Conservation (phyloP, 2,113 vertebrate genomes). For the Progne subis region DNA sequence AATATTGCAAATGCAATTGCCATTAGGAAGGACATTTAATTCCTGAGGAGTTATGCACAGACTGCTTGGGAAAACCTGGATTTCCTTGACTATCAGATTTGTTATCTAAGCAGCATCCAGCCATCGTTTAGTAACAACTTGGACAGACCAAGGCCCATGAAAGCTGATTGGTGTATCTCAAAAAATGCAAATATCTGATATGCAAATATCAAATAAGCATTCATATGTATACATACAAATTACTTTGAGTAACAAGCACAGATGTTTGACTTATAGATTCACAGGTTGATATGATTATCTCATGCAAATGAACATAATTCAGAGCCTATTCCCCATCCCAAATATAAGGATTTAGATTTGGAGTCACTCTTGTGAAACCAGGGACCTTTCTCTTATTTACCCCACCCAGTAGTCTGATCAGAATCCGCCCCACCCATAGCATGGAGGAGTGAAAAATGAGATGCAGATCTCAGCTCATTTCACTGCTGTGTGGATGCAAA, state of each 20-base stretch:
- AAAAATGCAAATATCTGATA: neutral
- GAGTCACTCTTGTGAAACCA: neutral
- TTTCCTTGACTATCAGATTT: neutral
- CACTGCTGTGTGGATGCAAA: neutral
- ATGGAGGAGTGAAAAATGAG: neutral
- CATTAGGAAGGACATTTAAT: neutral
- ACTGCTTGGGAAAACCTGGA: neutral
- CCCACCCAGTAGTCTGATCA: accelerated
- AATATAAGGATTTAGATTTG: neutral
- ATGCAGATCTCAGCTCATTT: neutral
- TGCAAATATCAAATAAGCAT: neutral
- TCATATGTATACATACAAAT: neutral
- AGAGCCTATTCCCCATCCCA: neutral
- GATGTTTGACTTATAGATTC: neutral
- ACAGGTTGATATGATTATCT: neutral
- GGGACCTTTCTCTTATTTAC: neutral
- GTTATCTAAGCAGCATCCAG: neutral
- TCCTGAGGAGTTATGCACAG: neutral
- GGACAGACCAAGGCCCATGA: neutral
- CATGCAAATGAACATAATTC: neutral
- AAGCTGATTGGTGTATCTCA: neutral
- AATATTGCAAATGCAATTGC: neutral
- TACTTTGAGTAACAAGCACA: neutral
- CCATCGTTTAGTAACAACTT: neutral
- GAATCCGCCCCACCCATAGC: neutral